Evolutionary conservation across 2,888 invertebrate genomes (phyloP), one percentile per base, ranked within the genome.

Genomic region (Phlogophora meticulosa): DNA sequence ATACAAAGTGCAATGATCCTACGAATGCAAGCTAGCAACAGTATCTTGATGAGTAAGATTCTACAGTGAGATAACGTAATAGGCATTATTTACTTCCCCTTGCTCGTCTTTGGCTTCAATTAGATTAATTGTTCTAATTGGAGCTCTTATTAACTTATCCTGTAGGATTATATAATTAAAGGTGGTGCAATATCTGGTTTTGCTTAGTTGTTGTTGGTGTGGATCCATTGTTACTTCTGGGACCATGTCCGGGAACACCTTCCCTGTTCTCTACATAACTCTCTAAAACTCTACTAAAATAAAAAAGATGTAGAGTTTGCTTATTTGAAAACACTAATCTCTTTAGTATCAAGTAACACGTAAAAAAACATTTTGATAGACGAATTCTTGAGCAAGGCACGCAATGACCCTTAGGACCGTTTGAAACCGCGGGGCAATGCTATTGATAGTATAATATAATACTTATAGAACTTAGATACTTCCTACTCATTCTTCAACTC

Each of bases 51-150:
- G 67, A 72, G 58, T 62, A 52, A 40, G 42, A 28, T 28, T 28
- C 28, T 28, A 28, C 28, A 67, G 58, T 62, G 48, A 40, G 42
- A 46, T 65, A 60, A 53, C 61, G 72, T 69, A 42, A 48, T 55
- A 56, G 24, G 20, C 49, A 59, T 59, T 53, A 71, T 60, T 58
- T 60, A 72, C 62, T 62, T 71, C 77, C 64, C 60, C 71, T 67
- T 67, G 56, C 43, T 55, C 49, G 70, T 49, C 72, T 64, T 62
- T 63, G 60, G 42, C 69, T 69, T 70, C 57, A 81, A 78, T 80
- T 81, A 72, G 46, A 68, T 61, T 78, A 78, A 81, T 83, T 83
- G 81, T 55, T 60, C 67, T 71, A 75, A 80, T 83, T 75, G 75
- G 32, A 59, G 36, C 64, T 58, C 52, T 55, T 70, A 72, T 68